Evolutionary conservation across 2,888 invertebrate species (phyloP).

Genomic region (Cheilosia urbana): DNA sequence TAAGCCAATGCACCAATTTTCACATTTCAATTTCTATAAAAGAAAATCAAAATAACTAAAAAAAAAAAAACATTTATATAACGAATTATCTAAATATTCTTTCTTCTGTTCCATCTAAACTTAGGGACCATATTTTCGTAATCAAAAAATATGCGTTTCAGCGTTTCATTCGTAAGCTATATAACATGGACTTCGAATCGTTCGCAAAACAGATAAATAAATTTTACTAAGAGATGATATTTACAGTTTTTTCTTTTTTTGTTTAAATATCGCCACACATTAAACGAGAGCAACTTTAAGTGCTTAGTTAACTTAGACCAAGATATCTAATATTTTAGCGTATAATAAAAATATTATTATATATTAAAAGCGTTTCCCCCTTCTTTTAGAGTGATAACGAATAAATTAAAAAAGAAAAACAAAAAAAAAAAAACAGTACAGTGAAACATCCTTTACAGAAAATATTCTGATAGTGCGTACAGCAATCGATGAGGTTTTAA

Average conservation of each 20-base stretch:
- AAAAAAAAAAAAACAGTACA: background rate
- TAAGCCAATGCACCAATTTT: constrained; percentile 68
- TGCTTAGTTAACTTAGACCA: constrained; percentile 31
- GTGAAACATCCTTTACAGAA: background rate
- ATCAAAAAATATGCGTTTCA: constrained; percentile 70
- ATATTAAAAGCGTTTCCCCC: background rate
- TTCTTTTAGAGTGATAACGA: constrained; percentile 1
- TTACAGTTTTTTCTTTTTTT: constrained; percentile 19
- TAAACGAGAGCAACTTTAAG: constrained; percentile 7
- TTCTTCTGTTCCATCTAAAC: constrained; percentile 57
- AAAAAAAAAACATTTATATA: background rate
- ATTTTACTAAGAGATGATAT: constrained; percentile 13
- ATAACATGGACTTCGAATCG: constrained; percentile 27
- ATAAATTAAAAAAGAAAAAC: background rate
- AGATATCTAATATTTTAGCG: constrained; percentile 5
- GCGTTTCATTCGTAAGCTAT: constrained; percentile 45
- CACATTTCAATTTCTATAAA: constrained; percentile 38
- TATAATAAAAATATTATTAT: background rate
- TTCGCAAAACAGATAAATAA: background rate
- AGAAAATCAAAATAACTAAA: constrained; percentile 5
- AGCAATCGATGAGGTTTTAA: background rate
- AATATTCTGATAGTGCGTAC: background rate
- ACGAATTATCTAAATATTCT: background rate
- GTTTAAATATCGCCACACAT: constrained; percentile 24
- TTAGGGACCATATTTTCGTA: constrained; percentile 74